Base-by-base conservation (phyloP, 2,888 invertebrate genomes). In the Cyaniris semiargus region DNA sequence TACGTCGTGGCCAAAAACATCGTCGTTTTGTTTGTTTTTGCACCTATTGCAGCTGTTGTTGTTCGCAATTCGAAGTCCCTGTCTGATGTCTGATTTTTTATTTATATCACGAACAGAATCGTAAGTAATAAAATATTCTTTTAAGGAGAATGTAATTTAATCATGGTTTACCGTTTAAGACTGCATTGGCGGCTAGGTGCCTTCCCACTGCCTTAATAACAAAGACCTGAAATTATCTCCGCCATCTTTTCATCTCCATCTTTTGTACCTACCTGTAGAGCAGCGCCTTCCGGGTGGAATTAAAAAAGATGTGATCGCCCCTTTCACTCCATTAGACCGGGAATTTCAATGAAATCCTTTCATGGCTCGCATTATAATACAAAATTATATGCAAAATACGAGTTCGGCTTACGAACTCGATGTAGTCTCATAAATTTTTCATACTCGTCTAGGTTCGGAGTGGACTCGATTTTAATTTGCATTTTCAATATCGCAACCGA, bases 331-430 rank as follows among this genome's bases (percentile, higher is more conserved):
- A 31, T 66, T 18, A 66, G 66, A 66, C 27, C 5, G 13, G 66
- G 31, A 66, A 66, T 66, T 66, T 66, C 66, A 66, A 66, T 66
- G 66, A 66, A 60, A 31, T 66, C 27, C 66, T 27, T 66, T 66
- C 66, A 31, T 66, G 15, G 66, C 31, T 31, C 66, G 27, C 66
- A 27, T 66, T 66, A 66, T 66, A 66, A 66, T 18, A 31, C 27
- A 27, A 27, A 66, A 66, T 66, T 66, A 27, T 66, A 66, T 66
- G 27, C 66, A 15, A 66, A 66, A 27, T 66, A 15, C 27, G 15
- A 66, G 66, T 66, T 66, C 66, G 66, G 66, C 66, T 66, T 27
- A 27, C 66, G 27, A 66, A 31, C 66, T 27, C 66, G 27, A 66
- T 18, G 27, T 31, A 66, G 27, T 66, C 66, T 66, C 66, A 66